phyloP scores from a whole-genome alignment of 2,797 vertebrate species.

The Falco naumanni region DNA sequence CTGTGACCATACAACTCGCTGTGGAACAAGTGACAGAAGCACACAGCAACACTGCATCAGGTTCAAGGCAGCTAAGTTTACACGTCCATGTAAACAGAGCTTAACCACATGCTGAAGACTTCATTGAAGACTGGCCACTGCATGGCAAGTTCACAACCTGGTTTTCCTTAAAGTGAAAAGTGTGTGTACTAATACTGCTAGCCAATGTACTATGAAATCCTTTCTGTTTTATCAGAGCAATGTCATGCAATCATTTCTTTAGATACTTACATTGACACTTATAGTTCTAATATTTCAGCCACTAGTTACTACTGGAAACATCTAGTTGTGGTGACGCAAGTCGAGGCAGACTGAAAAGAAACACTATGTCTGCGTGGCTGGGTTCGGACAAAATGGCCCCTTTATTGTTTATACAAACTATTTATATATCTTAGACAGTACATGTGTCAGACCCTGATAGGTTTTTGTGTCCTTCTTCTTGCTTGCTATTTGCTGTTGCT shows the following conservation, averaged over 20 bases:
- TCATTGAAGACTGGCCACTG: neutral
- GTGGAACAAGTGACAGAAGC: neutral
- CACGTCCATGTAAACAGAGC: neutral
- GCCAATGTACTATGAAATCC: neutral
- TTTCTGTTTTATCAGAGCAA: neutral
- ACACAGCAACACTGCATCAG: rapidly evolving
- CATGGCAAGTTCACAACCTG: neutral
- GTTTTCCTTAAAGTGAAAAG: neutral
- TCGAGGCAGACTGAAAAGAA: too few relatives aligned
- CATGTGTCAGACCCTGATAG: too few relatives aligned
- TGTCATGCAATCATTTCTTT: neutral
- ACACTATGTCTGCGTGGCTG: too few relatives aligned
- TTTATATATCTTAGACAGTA: too few relatives aligned
- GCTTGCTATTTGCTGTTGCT: too few relatives aligned
- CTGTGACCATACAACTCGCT: neutral
- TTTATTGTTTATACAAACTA: too few relatives aligned
- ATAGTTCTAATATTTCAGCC: neutral
- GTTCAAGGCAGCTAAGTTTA: neutral
- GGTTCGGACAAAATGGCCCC: too few relatives aligned
- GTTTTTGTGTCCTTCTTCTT: too few relatives aligned
- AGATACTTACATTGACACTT: neutral
- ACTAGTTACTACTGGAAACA: neutral
- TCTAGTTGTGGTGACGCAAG: too few relatives aligned
- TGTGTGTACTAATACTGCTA: neutral
- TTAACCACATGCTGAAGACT: neutral